Percentiles rank a stretch among this genome's conserved stretches.
These are phyloP conservation scores for Pasiphila rectangulata DNA, from an alignment of 2,888 invertebrate genomes.

Conservation along the genomic window DNA sequence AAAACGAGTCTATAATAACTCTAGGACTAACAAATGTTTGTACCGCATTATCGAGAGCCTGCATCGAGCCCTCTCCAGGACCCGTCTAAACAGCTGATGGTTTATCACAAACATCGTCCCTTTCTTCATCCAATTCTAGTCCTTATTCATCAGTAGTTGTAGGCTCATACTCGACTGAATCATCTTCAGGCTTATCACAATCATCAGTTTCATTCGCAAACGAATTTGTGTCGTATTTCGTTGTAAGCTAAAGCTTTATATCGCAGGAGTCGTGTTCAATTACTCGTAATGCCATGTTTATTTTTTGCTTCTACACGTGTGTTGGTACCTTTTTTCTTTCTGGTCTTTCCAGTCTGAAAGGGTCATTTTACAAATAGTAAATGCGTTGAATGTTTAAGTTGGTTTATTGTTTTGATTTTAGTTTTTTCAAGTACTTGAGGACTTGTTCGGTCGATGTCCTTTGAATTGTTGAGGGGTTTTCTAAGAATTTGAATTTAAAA, in stretches of 20 bases:
- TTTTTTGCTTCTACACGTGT: conserved; percentile 50
- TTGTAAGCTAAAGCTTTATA: conserved; percentile 13
- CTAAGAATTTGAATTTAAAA: conserved; percentile 23
- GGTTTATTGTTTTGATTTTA: conserved; percentile 37
- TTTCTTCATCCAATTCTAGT: conserved; percentile 21
- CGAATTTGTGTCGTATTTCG: neutral
- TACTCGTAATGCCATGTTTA: conserved; percentile 39
- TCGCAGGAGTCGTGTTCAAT: conserved; percentile 19
- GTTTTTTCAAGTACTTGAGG: conserved; percentile 25
- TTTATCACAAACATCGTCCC: conserved; percentile 42
- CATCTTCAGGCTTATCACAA: conserved; percentile 14
- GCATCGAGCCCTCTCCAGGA: conserved; percentile 41
- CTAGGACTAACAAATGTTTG: conserved; percentile 40
- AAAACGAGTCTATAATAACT: conserved; percentile 9
- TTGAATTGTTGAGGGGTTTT: conserved; percentile 14
- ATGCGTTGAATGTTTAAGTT: conserved; percentile 40
- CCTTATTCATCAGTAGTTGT: conserved; percentile 16
- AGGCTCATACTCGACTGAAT: conserved; percentile 12
- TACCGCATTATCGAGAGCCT: conserved; percentile 47
- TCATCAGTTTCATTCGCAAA: conserved; percentile 2
- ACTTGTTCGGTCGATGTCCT: conserved; percentile 20
- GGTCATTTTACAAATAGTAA: conserved; percentile 48
- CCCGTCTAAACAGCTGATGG: conserved; percentile 52
- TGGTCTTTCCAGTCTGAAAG: conserved; percentile 46
- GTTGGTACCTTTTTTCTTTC: conserved; percentile 42